Evolutionary conservation across 1,140 invertebrate species (phyloP).

Genomic region (Drosophila ambigua): DNA sequence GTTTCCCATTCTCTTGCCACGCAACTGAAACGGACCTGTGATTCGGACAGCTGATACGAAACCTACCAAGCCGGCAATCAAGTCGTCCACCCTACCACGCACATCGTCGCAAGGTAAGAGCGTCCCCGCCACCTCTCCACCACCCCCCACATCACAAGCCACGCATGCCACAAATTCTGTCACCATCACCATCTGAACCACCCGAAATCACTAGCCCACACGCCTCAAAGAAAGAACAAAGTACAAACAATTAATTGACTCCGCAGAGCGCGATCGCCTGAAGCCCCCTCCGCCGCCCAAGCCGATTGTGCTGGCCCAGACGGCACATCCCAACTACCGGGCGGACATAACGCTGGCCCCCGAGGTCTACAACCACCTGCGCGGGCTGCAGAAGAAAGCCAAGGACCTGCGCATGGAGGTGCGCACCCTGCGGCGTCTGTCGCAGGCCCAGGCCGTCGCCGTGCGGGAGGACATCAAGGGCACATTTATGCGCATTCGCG

Average conservation of each 20-base stretch:
- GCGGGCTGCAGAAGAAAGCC: slow-evolving; percentile 93
- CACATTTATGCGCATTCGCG: slow-evolving; percentile 92
- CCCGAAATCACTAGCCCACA: not conserved
- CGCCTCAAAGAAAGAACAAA: too few species aligned
- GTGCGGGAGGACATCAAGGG: slow-evolving; percentile 96
- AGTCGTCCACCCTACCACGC: slow-evolving; percentile 95
- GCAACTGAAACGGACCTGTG: slow-evolving; percentile 5
- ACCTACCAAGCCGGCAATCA: slow-evolving; percentile 96
- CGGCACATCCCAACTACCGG: slow-evolving; percentile 84
- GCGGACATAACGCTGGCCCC: slow-evolving; percentile 89
- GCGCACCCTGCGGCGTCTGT: slow-evolving; percentile 92
- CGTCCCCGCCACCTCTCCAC: not conserved
- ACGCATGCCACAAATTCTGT: not conserved
- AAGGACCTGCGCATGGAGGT: slow-evolving; percentile 95
- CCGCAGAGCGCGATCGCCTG: slow-evolving; percentile 90
- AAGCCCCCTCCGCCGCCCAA: slow-evolving; percentile 95
- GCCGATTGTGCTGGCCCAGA: slow-evolving; percentile 88
- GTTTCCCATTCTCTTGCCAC: slow-evolving; percentile 18
- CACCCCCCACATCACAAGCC: slow-evolving; percentile 1
- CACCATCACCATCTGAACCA: not conserved
- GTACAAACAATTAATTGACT: too few species aligned
- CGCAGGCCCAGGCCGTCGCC: slow-evolving; percentile 94
- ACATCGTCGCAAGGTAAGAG: slow-evolving; percentile 95
- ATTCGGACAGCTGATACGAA: slow-evolving; percentile 91
- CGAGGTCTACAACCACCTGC: slow-evolving; percentile 94